Evolutionary conservation across 2,113 vertebrate genomes (phyloP).

Genomic region (Scartelaos histophorus): DNA sequence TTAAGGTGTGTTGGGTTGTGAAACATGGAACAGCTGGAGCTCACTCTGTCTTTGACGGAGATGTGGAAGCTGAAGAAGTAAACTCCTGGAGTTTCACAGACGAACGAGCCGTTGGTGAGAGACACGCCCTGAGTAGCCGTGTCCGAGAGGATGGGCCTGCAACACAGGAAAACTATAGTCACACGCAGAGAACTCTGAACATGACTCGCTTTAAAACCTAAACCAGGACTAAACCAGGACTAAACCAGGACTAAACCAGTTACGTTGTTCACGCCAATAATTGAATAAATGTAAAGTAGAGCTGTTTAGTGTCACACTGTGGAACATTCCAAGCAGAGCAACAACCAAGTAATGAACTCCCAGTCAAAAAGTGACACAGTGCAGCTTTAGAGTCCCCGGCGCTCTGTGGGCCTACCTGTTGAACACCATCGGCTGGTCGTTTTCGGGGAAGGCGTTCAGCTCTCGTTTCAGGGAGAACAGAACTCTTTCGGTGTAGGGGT

Average conservation of each 20-base stretch:
- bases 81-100: slow-evolving; percentile 20
- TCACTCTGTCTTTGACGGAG: slow-evolving; percentile 51
- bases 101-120: slow-evolving; percentile 32
- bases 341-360: too few species aligned
- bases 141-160: slow-evolving; percentile 17
- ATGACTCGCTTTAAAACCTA: too few species aligned
- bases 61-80: slow-evolving; percentile 66
- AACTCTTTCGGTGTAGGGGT: not conserved
- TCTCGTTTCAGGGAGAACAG: slow-evolving; percentile 47
- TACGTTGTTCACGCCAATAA: too few species aligned
- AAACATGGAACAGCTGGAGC: slow-evolving; percentile 10
- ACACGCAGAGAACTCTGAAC: not conserved
- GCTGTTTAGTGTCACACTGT: too few species aligned
- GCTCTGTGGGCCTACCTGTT: slow-evolving; percentile 21
- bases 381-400: not conserved
- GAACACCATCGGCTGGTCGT: slow-evolving; percentile 21
- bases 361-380: too few species aligned
- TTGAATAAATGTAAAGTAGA: too few species aligned
- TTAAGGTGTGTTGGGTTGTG: not conserved
- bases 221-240: too few species aligned
- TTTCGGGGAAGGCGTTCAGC: accelerated
- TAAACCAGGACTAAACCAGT: too few species aligned
- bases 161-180: not conserved
- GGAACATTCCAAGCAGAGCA: too few species aligned
- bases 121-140: slow-evolving; percentile 1